A percentile compares a stretch with the other conserved stretches of the same genome.
These are phyloP conservation scores for Gymnosoma rotundatum DNA, from an alignment of 2,888 invertebrate species.

Conservation along the genomic window DNA sequence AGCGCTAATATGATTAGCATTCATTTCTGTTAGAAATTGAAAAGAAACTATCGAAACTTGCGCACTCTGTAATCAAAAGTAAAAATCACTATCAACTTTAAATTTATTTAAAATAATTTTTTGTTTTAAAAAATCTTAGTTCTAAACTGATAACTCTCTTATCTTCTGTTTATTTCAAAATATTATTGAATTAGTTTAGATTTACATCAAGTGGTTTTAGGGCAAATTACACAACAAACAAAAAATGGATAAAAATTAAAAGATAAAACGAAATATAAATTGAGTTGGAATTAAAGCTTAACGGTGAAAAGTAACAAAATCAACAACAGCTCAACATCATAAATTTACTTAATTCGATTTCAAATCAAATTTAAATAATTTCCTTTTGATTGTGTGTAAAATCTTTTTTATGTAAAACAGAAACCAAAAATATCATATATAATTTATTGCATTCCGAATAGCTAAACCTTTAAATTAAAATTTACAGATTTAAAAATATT, in stretches of 20 bases:
- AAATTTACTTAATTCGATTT: conserved; percentile 52
- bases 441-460: conserved; percentile 37
- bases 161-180: neutral
- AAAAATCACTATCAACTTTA: no score
- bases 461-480: conserved; percentile 21
- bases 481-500: neutral
- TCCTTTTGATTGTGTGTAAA: conserved; percentile 42
- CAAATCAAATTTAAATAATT: conserved; percentile 61
- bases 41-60: no score
- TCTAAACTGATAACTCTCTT: no score
- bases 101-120: no score
- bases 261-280: conserved; percentile 9
- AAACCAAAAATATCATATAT: neutral
- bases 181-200: conserved; percentile 34
- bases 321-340: conserved; percentile 26
- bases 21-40: no score
- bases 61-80: no score
- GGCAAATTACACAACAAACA: conserved; percentile 2
- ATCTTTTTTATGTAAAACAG: conserved; percentile 13
- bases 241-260: neutral
- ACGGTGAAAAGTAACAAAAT: conserved; percentile 7
- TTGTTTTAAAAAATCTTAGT: no score
- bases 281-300: neutral
- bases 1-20: no score
- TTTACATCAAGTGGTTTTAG: conserved; percentile 16